Evolutionary conservation across 1,140 invertebrate species (phyloP), one percentile per base, ranked within the genome.

Genomic region (Trachymyrmex cornetzi): DNA sequence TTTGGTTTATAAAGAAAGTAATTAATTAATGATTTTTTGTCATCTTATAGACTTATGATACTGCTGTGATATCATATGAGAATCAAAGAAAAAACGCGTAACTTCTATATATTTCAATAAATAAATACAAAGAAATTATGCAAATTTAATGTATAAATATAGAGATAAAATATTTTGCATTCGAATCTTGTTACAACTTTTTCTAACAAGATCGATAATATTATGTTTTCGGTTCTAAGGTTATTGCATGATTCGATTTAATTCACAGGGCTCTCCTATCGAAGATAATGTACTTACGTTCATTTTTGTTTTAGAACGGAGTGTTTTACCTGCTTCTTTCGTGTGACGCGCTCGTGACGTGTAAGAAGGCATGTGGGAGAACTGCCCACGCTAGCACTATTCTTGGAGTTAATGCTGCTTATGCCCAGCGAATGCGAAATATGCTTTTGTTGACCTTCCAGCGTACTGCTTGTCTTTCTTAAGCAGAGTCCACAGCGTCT

Each of bases 361-460:
- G 84, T 74, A 71, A 81, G 87, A 79, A 92, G 79, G 66, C 75
- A 91, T 86, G 92, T 93, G 90, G 89, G 91, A 92, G 90, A 87
- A 55, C 75, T 75, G 57, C 93, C 92, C 88, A 93, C 92, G 90
- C 91, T 19, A 75, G 64, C 30, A 86, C 91, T 94, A 94, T 94
- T 94, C 93, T 90, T 88, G 89, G 90, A 93, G 87, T 93, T 93
- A 94, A 94, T 93, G 89, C 92, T 87, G 87, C 87, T 92, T 92
- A 91, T 93, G 92, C 90, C 64, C 79, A 72, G 64, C 92, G 89
- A 93, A 94, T 93, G 93, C 91, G 87, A 93, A 91, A 90, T 92
- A 93, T 93, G 93, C 91, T 87, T 94, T 93, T 93, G 92, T 94
- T 92, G 90, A 94, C 89, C 87, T 91, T 89, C 91, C 90, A 87